These are phyloP conservation scores for Perca fluviatilis DNA, from an alignment of 2,113 vertebrate species.

Conservation along the genomic window DNA sequence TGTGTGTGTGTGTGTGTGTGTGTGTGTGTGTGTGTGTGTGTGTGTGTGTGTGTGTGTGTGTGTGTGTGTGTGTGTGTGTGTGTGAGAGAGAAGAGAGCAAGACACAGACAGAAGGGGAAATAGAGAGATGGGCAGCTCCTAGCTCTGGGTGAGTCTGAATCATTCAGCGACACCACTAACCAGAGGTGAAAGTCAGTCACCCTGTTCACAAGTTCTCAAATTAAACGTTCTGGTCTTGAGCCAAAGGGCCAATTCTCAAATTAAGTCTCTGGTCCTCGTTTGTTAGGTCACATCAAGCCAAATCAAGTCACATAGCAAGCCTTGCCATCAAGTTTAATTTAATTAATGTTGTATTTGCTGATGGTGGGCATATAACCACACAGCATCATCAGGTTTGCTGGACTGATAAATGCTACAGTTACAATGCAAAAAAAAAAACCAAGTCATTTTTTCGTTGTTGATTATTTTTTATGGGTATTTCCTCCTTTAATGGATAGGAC, in stretches of 20 bases:
- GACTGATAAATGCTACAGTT: not conserved
- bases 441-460: too few species aligned
- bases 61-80: not conserved
- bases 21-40: too few species aligned
- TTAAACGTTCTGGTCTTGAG: conserved; percentile 8
- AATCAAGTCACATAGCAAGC: conserved; percentile 21
- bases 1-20: not conserved
- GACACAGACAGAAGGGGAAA: not conserved
- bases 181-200: conserved; percentile 31
- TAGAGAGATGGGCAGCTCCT: not conserved
- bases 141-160: conserved; percentile 38
- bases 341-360: not conserved
- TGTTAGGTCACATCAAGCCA: conserved; percentile 39
- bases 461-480: too few species aligned
- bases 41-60: conserved; percentile 1
- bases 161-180: conserved; percentile 18
- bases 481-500: too few species aligned
- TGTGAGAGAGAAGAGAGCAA: not conserved
- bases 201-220: conserved; percentile 42
- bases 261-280: conserved; percentile 11
- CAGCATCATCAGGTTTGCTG: not conserved
- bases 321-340: conserved; percentile 18
- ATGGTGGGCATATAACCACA: not conserved
- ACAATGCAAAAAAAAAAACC: not conserved
- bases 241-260: conserved; percentile 16